Evolutionary conservation across 1,140 invertebrate genomes (phyloP).

Genomic region (Drosophila navojoa): DNA sequence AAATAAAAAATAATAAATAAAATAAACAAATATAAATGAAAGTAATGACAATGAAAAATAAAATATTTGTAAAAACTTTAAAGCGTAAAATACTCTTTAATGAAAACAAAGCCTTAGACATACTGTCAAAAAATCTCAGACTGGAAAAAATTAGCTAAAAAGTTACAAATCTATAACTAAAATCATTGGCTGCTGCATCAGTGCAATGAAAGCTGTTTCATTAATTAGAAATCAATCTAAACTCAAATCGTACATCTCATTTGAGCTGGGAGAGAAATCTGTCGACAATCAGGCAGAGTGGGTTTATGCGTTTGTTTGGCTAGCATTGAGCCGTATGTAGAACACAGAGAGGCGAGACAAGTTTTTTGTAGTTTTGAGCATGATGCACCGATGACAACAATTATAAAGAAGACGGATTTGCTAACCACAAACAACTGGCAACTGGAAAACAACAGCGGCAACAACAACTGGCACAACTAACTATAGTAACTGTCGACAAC

Average conservation of each 20-base stretch:
- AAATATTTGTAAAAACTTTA: no score
- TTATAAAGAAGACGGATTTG: constrained; percentile 79
- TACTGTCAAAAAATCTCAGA: no score
- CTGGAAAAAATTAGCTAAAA: not conserved
- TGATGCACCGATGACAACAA: constrained; percentile 67
- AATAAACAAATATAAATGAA: no score
- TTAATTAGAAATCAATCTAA: constrained; percentile 63
- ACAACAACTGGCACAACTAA: constrained; percentile 10
- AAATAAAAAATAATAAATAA: no score
- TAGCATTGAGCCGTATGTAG: constrained; percentile 47
- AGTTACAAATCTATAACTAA: not conserved
- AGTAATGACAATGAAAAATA: no score
- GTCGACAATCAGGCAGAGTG: constrained; percentile 21
- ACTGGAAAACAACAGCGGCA: not conserved
- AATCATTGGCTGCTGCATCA: no score
- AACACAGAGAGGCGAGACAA: constrained; percentile 58
- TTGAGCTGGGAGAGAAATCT: constrained; percentile 52
- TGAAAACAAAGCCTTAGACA: no score
- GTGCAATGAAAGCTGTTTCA: constrained; percentile 37
- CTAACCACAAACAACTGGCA: constrained; percentile 36
- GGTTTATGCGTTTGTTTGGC: constrained; percentile 32
- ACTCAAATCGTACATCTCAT: constrained; percentile 18
- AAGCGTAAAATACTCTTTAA: no score
- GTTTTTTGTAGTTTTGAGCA: constrained; percentile 35
- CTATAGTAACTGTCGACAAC: constrained; percentile 32